phyloP scores from a whole-genome alignment of 2,888 invertebrate genomes.

The Oasisia sp. region DNA sequence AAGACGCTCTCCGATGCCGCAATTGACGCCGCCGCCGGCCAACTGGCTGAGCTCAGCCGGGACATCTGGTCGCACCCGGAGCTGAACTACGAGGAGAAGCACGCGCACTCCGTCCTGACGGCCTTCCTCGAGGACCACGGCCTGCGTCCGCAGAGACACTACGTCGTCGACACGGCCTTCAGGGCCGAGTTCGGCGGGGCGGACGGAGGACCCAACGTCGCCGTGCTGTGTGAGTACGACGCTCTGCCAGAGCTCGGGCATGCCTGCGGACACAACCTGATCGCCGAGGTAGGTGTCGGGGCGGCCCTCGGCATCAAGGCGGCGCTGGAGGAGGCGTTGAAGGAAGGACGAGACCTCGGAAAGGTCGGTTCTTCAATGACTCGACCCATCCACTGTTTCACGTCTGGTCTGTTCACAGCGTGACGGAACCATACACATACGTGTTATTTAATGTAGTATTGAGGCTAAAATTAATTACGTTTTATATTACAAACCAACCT shows the following conservation, averaged over 20 bases:
- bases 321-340: not conserved
- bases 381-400: not conserved
- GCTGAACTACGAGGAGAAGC: slow-evolving; percentile 51
- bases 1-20: slow-evolving; percentile 35
- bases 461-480: too few species aligned
- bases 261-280: not conserved
- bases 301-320: not conserved
- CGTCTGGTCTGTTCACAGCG: too few species aligned
- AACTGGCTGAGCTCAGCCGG: slow-evolving; percentile 50
- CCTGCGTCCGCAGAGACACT: slow-evolving; percentile 45
- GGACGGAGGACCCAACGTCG: not conserved
- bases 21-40: slow-evolving; percentile 35
- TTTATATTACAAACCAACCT: too few species aligned
- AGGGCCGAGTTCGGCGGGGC: slow-evolving; percentile 28
- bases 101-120: slow-evolving; percentile 49
- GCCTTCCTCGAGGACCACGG: slow-evolving; percentile 46
- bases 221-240: slow-evolving; percentile 4
- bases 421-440: too few species aligned
- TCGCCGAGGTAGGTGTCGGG: not conserved
- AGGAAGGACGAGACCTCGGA: slow-evolving; percentile 30
- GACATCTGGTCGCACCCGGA: slow-evolving; percentile 60
- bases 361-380: slow-evolving; percentile 25
- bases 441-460: too few species aligned
- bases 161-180: slow-evolving; percentile 33
- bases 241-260: not conserved